These are phyloP conservation scores for Hexactinellida sp. DNA, from an alignment of 37 sponge, comb jelly and placozoan species.

Conservation along the genomic window DNA sequence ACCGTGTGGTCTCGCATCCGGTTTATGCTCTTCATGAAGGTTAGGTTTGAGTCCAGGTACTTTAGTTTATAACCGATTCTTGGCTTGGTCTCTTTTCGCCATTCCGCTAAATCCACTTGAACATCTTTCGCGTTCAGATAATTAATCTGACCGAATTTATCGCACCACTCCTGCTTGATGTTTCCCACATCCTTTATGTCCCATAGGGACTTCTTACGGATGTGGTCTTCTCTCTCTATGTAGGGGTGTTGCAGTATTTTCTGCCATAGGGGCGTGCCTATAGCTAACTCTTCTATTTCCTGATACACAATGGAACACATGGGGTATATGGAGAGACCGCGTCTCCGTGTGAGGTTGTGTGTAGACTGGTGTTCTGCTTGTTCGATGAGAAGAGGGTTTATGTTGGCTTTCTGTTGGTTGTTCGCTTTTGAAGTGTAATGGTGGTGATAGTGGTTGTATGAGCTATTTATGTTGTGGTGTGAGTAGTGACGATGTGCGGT, in stretches of 20 bases:
- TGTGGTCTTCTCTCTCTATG: background rate
- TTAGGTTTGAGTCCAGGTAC: background rate
- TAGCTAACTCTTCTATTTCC: conserved; percentile 2
- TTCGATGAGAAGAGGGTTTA: background rate
- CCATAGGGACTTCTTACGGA: background rate
- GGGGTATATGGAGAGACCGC: background rate
- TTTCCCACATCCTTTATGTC: background rate
- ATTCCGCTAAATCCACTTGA: background rate
- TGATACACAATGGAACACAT: background rate
- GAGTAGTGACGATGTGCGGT: background rate
- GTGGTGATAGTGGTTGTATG: background rate
- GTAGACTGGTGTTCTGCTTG: background rate
- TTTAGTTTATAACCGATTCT: background rate
- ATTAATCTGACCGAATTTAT: background rate
- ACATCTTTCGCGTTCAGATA: conserved; percentile 13
- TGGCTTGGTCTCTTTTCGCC: background rate
- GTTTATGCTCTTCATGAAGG: background rate
- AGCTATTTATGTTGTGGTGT: background rate
- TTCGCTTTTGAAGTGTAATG: background rate
- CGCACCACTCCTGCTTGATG: background rate
- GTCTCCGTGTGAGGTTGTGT: background rate
- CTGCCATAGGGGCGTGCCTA: background rate
- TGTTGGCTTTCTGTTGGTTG: background rate
- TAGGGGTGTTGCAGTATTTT: background rate
- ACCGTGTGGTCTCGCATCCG: background rate